Evolutionary conservation across 1,140 invertebrate species (phyloP), one percentile per base, ranked within the genome.

Genomic region (Lepidurus couesii): DNA sequence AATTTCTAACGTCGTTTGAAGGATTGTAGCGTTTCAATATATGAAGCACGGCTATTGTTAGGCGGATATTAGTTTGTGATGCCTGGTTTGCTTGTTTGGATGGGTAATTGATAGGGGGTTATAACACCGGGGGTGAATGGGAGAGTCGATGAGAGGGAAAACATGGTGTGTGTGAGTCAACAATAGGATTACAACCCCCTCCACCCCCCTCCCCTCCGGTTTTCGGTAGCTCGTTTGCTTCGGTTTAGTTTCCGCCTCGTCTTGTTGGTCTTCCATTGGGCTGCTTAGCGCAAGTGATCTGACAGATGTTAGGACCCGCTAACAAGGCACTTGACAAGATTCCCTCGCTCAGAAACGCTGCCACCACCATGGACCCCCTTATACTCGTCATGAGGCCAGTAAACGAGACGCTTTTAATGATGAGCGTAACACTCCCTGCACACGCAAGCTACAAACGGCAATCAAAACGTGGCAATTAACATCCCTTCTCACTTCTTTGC

Each of bases 291-390:
- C 53, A 65, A 65, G 53, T 65, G 53, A 65, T 65, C 53, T 65
- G 53, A 65, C 53, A 65, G 53, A 65, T 65, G 53, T 65, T 65
- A 65, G 53, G 53, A 65, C 53, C 53, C 53, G 53, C 53, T 65
- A 65, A 65, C 53, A 65, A 65, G 53, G 53, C 53, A 65, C 53
- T 65, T 65, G 53, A 65, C 53, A 65, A 65, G 53, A 65, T 65
- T 65, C 53, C 53, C 53, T 65, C 53, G 53, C 53, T 65, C 21
- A 65, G 13, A 10, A 65, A 65, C 53, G 53, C 16, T n/a, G 53
- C 53, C 53, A 65, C 53, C 53, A 21, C 53, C 53, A 65, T 21
- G 16, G 53, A 65, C 53, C 21, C 53, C 21, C 53, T 65, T 65
- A 65, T 65, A 13, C 53, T 65, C 53, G 16, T 65, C 53, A 21